Evolutionary conservation across 2,113 vertebrate species (phyloP).

Genomic region (Neodon shergylaensis): DNA sequence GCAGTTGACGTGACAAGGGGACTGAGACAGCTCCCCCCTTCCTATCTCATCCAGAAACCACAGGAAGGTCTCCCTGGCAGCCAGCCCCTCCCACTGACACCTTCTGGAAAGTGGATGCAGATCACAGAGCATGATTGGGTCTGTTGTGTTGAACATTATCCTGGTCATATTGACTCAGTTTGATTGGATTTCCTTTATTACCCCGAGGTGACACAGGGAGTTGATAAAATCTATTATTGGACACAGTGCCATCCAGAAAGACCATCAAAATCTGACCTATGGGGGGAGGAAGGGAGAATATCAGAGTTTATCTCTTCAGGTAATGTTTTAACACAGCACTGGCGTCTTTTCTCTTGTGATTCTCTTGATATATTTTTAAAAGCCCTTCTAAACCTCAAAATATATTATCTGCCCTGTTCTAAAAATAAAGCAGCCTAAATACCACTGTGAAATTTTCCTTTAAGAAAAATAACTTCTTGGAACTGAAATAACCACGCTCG

Average conservation of each 20-base stretch:
- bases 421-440: slow-evolving; percentile 75
- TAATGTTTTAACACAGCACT: slow-evolving; percentile 24
- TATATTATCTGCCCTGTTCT: slow-evolving; percentile 53
- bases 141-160: slow-evolving; percentile 31
- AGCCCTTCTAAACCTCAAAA: slow-evolving; percentile 58
- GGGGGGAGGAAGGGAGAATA: background rate
- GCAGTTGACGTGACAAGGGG: background rate
- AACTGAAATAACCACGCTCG: slow-evolving; percentile 62
- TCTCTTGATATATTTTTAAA: slow-evolving; percentile 58
- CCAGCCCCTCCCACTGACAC: slow-evolving; percentile 47
- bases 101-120: slow-evolving; percentile 34
- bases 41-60: background rate
- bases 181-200: slow-evolving; percentile 69
- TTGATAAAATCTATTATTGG: slow-evolving; percentile 69
- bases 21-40: background rate
- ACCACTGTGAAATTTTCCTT: slow-evolving; percentile 66
- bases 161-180: slow-evolving; percentile 47
- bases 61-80: background rate
- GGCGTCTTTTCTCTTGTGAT: slow-evolving; percentile 28
- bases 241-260: slow-evolving; percentile 53
- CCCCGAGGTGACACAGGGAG: slow-evolving; percentile 58
- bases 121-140: slow-evolving; percentile 3
- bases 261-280: slow-evolving; percentile 58
- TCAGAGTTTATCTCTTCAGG: slow-evolving; percentile 44
- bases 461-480: slow-evolving; percentile 58